Conservation (phyloP, 2,888 invertebrate species). For the Plutella xylostella region DNA sequence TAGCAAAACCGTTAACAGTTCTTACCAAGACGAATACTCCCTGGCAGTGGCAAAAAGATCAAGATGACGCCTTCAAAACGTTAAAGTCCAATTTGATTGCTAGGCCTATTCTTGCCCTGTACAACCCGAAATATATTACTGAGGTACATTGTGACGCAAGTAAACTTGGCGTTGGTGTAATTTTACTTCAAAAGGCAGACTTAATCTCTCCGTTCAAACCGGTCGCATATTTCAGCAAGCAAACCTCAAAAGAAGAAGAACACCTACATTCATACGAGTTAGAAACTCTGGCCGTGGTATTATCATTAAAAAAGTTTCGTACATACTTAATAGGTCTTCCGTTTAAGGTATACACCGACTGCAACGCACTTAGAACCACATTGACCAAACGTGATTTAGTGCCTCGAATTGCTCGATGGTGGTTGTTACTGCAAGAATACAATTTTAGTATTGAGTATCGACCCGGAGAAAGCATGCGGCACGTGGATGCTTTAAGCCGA, state of each 20-base stretch:
- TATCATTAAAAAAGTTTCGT: conserved; percentile 18
- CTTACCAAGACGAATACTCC: not conserved
- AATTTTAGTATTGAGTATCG: conserved; percentile 19
- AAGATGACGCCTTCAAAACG: conserved; percentile 7
- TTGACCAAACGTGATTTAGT: conserved; percentile 22
- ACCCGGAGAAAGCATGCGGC: conserved; percentile 24
- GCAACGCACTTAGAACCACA: conserved; percentile 22
- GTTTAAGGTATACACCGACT: conserved; percentile 22
- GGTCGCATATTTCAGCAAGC: conserved; percentile 27
- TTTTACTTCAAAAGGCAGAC: conserved; percentile 19
- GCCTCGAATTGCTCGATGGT: too few relatives aligned
- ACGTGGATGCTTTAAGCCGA: too few relatives aligned
- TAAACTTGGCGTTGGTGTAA: conserved; percentile 22
- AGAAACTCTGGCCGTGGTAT: conserved; percentile 25
- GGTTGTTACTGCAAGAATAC: not conserved
- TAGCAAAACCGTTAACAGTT: not conserved
- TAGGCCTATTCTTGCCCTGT: conserved; percentile 11
- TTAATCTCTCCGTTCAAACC: conserved; percentile 19
- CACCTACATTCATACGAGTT: conserved; percentile 30
- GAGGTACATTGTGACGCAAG: conserved; percentile 26
- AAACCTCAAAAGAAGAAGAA: conserved; percentile 24
- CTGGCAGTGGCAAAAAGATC: conserved; percentile 9
- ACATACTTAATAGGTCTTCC: conserved; percentile 22
- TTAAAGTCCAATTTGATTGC: conserved; percentile 9
- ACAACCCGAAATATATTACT: conserved; percentile 15